Conservation (phyloP, 2,113 vertebrate genomes). For the Brachirus orientalis region DNA sequence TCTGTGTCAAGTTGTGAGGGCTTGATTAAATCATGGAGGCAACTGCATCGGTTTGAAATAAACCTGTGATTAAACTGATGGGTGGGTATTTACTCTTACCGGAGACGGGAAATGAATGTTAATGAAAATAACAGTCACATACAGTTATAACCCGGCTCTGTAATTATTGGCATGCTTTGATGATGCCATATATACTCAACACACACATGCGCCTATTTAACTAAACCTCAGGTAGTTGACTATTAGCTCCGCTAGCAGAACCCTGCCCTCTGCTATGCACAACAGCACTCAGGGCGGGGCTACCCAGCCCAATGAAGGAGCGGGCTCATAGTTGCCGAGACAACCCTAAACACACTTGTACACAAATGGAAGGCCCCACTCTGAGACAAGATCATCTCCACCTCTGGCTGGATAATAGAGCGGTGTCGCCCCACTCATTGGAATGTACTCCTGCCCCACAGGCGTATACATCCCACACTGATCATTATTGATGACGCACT, state of each 20-base stretch:
- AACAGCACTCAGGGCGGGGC: conserved; percentile 48
- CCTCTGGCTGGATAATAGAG: conserved; percentile 70
- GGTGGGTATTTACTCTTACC: conserved; percentile 85
- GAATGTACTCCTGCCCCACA: conserved; percentile 71
- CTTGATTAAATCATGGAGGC: conserved; percentile 87
- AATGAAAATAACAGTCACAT: conserved; percentile 91
- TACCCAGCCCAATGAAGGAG: conserved; percentile 35
- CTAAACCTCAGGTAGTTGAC: conserved; percentile 72
- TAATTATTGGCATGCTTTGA: conserved; percentile 83
- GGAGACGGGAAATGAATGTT: conserved; percentile 90
- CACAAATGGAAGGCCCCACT: conserved; percentile 65
- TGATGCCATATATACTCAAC: conserved; percentile 67
- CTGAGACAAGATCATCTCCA: conserved; percentile 68
- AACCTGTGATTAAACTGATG: conserved; percentile 90
- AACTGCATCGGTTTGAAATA: conserved; percentile 87
- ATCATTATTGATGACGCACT: conserved; percentile 70
- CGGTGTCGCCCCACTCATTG: conserved; percentile 44
- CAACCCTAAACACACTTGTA: conserved; percentile 74
- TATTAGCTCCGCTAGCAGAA: conserved; percentile 46
- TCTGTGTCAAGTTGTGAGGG: conserved; percentile 79
- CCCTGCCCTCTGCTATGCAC: conserved; percentile 44
- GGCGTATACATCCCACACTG: conserved; percentile 60
- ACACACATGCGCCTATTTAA: conserved; percentile 63
- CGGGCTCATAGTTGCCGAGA: conserved; percentile 46
- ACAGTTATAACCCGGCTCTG: conserved; percentile 84